phyloP scores from a whole-genome alignment of 2,113 vertebrate species.

The Cyprinodon variegatus region DNA sequence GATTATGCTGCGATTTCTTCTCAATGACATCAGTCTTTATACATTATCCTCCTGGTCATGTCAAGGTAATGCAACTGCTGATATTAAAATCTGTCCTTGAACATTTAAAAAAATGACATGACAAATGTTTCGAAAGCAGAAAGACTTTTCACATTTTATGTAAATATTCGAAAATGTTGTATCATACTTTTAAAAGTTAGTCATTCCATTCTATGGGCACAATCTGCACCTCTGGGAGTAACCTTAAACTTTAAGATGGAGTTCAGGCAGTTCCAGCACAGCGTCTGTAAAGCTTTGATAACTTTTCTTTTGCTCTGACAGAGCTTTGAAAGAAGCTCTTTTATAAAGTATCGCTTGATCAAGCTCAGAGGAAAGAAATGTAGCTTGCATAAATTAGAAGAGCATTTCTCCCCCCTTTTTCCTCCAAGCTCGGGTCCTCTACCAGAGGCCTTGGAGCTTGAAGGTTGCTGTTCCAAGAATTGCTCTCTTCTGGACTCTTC shows the following conservation, averaged over 20 bases:
- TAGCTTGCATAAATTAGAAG: background rate
- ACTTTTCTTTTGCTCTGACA: background rate
- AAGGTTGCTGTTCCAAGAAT: too few relatives aligned
- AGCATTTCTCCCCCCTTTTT: background rate
- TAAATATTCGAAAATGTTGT: conserved; percentile 29
- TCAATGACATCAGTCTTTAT: conserved; percentile 3
- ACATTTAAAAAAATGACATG: conserved; percentile 3
- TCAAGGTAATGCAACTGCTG: background rate
- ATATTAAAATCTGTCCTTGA: conserved; percentile 19
- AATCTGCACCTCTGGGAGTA: conserved; percentile 20
- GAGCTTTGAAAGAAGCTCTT: background rate
- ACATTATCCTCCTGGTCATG: background rate
- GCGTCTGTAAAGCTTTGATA: conserved; percentile 2
- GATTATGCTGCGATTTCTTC: conserved; percentile 31
- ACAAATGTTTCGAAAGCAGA: background rate
- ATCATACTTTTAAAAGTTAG: conserved; percentile 38
- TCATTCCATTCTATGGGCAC: conserved; percentile 26
- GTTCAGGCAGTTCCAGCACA: conserved; percentile 14
- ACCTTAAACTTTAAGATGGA: conserved; percentile 1
- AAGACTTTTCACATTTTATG: background rate
- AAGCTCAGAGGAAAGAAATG: background rate
- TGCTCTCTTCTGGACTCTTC: too few relatives aligned
- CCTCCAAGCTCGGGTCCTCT: too few relatives aligned
- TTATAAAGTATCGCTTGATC: background rate
- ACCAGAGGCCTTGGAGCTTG: too few relatives aligned